These are phyloP conservation scores for Cheilinus undulatus DNA, from an alignment of 2,113 vertebrate genomes.

Conservation along the genomic window DNA sequence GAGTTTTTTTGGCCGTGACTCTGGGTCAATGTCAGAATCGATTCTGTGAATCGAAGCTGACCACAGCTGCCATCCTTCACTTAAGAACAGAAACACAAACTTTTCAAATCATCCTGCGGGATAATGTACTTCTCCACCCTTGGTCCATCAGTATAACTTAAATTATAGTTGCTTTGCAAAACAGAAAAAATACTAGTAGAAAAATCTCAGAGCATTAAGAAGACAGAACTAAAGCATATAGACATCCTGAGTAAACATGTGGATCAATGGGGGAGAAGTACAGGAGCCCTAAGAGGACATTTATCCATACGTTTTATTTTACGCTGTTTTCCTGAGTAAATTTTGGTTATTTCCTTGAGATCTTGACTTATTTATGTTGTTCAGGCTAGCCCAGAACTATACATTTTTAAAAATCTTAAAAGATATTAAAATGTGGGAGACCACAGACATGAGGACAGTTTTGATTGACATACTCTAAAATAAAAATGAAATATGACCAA, in stretches of 20 bases:
- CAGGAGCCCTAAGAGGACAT: no score
- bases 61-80: neutral
- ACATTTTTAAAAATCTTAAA: no score
- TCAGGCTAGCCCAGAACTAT: no score
- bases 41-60: slow-evolving; percentile 2
- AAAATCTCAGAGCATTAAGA: neutral
- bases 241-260: neutral
- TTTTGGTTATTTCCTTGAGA: no score
- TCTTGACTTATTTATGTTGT: no score
- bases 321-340: no score
- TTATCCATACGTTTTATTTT: no score
- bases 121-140: slow-evolving; percentile 14
- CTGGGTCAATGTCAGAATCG: slow-evolving; percentile 6
- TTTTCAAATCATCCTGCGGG: slow-evolving; percentile 14
- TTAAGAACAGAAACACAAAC: slow-evolving; percentile 2
- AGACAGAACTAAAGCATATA: neutral
- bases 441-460: no score
- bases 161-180: neutral
- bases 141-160: neutral
- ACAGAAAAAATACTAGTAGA: neutral
- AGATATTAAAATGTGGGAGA: no score
- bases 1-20: slow-evolving; percentile 18
- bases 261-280: neutral
- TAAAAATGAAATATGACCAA: no score
- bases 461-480: no score